Evolutionary conservation across 2,113 vertebrate genomes (phyloP).

Genomic region (Xenus cinereus): DNA sequence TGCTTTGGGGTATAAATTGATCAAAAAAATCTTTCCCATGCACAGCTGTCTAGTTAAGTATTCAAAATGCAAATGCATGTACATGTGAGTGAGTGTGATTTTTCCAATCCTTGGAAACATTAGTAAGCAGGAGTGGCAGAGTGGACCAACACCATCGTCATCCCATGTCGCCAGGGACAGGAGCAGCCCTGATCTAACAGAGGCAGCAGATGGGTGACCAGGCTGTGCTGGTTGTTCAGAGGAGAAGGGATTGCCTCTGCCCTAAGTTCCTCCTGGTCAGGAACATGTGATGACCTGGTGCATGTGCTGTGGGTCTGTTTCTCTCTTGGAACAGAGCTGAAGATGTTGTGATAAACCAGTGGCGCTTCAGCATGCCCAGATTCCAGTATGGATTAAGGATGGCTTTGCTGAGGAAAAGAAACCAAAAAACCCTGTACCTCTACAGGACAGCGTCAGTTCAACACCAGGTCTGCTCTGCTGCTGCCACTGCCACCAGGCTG

Average conservation of each 20-base stretch:
- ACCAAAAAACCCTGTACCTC: neutral
- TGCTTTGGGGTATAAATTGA: slow-evolving; percentile 55
- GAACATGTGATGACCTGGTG: neutral
- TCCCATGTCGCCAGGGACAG: accelerated
- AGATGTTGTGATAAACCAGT: neutral
- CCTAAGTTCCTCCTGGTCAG: neutral
- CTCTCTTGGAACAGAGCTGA: neutral
- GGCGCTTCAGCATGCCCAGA: neutral
- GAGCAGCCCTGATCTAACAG: neutral
- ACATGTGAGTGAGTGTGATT: neutral
- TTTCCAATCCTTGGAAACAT: neutral
- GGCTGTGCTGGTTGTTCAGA: neutral
- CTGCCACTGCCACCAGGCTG: neutral
- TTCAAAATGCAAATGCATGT: slow-evolving; percentile 53
- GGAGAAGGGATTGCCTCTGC: neutral
- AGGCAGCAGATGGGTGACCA: neutral
- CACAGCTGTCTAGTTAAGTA: slow-evolving; percentile 29
- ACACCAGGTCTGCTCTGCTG: neutral
- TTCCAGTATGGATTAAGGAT: neutral
- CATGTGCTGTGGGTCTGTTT: neutral
- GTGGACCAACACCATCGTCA: neutral
- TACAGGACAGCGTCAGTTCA: neutral
- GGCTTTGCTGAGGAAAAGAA: neutral
- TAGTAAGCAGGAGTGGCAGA: neutral
- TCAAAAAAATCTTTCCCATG: neutral